Conservation (phyloP, 2,113 vertebrate genomes). For the Myotis davidii region DNA sequence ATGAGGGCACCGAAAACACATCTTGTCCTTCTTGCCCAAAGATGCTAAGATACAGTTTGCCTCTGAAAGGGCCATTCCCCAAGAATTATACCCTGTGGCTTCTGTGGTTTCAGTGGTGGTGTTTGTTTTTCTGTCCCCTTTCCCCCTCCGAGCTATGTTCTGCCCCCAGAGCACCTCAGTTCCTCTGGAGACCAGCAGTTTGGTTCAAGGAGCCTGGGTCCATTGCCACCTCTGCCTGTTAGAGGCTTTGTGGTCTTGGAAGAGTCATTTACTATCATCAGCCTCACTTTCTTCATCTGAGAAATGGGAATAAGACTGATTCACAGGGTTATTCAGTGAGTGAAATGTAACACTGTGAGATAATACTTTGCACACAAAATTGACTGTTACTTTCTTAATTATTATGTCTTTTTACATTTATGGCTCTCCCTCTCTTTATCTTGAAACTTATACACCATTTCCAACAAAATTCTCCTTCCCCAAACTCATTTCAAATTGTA, state of each 20-base stretch:
- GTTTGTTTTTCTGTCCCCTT: not conserved
- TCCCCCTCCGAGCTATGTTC: not conserved
- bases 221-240: too few relatives aligned
- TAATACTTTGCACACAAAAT: not conserved
- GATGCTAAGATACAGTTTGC: not conserved
- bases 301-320: not conserved
- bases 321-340: not conserved
- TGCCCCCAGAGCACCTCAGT: not conserved
- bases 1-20: not conserved
- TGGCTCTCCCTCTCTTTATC: not conserved
- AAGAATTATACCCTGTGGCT: not conserved
- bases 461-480: not conserved
- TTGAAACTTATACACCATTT: not conserved
- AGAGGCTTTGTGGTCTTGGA: not conserved
- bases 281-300: not conserved
- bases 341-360: not conserved
- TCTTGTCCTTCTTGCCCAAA: not conserved
- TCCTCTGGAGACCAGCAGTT: not conserved
- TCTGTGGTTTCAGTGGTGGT: rapidly evolving
- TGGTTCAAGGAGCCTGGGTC: not conserved
- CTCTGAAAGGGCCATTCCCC: not conserved
- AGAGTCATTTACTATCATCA: not conserved
- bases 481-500: not conserved
- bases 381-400: not conserved
- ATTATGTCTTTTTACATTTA: not conserved